A percentile compares a stretch with the other conserved stretches of the same genome.
These are phyloP conservation scores for Argentina silus DNA, from an alignment of 2,797 vertebrate genomes.

Conservation along the genomic window DNA sequence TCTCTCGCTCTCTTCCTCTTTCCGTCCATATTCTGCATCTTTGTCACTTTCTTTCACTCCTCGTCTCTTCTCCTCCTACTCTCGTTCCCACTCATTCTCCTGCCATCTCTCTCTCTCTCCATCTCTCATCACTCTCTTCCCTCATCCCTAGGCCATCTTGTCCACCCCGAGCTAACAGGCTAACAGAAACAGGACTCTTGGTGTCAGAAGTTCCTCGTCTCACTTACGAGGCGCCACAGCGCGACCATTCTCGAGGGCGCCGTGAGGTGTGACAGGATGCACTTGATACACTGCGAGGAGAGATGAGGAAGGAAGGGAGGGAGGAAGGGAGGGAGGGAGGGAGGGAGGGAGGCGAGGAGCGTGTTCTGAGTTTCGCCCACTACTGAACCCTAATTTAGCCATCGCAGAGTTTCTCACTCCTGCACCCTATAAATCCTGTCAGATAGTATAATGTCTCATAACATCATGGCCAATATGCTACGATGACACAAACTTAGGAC, in stretches of 20 bases:
- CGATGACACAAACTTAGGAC: no score
- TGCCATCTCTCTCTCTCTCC: slow-evolving; percentile 14
- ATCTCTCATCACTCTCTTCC: slow-evolving; percentile 8
- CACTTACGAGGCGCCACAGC: slow-evolving; percentile 64
- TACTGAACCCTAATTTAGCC: slow-evolving; percentile 58
- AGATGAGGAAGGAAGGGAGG: slow-evolving; percentile 56
- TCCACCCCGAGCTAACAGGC: slow-evolving; percentile 68
- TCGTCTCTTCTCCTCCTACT: slow-evolving; percentile 15
- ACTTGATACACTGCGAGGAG: slow-evolving; percentile 76
- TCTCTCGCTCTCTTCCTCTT: slow-evolving; percentile 41
- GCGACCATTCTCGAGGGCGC: slow-evolving; percentile 75
- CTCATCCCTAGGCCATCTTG: slow-evolving; percentile 58
- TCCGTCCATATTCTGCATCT: slow-evolving; percentile 51
- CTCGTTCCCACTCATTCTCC: slow-evolving; percentile 21
- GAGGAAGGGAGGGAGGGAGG: slow-evolving; percentile 22
- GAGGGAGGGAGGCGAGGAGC: slow-evolving; percentile 44
- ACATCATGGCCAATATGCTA: not conserved
- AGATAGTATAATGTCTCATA: not conserved
- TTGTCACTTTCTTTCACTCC: slow-evolving; percentile 52
- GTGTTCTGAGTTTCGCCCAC: slow-evolving; percentile 66
- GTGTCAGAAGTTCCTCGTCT: slow-evolving; percentile 73
- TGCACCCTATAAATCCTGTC: not conserved
- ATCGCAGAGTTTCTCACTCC: slow-evolving; percentile 17
- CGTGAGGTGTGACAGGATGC: slow-evolving; percentile 79
- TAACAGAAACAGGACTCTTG: slow-evolving; percentile 75